phyloP scores from a whole-genome alignment of 1,140 invertebrate species.

The Metopolophium dirhodum region DNA sequence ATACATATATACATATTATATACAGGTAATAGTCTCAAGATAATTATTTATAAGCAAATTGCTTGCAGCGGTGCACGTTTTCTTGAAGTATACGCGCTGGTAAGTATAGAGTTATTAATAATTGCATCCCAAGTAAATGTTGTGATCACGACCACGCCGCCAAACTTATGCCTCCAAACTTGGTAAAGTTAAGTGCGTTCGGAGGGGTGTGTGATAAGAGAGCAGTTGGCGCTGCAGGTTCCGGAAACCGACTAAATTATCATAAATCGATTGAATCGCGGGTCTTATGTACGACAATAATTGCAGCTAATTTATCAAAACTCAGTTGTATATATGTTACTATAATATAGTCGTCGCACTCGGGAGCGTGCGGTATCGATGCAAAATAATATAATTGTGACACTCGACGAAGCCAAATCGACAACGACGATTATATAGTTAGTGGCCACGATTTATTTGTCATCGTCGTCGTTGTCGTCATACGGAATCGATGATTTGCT shows the following conservation, averaged over 20 bases:
- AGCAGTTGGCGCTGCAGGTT: background rate
- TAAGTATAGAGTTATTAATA: conserved; percentile 27
- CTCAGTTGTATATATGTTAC: no score
- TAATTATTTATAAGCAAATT: conserved; percentile 25
- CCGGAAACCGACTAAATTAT: conserved; percentile 4
- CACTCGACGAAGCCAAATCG: background rate
- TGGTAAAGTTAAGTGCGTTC: conserved; percentile 20
- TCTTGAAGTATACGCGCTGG: background rate
- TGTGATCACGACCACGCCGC: background rate
- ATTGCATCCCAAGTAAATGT: conserved; percentile 33
- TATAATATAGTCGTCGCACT: background rate
- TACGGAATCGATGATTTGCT: background rate
- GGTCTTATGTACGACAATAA: background rate
- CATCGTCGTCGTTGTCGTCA: background rate
- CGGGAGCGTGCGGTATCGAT: background rate
- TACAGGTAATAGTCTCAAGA: background rate
- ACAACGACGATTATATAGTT: background rate
- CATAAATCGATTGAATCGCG: conserved; percentile 11
- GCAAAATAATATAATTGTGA: background rate
- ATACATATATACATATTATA: background rate
- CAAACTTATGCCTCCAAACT: conserved; percentile 24
- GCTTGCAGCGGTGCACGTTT: conserved; percentile 35
- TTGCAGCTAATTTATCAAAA: conserved; percentile 23
- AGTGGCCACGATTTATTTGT: background rate
- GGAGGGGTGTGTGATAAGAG: conserved; percentile 18